Evolutionary conservation across 2,888 invertebrate species (phyloP).

Genomic region (Amaurobius ferox): DNA sequence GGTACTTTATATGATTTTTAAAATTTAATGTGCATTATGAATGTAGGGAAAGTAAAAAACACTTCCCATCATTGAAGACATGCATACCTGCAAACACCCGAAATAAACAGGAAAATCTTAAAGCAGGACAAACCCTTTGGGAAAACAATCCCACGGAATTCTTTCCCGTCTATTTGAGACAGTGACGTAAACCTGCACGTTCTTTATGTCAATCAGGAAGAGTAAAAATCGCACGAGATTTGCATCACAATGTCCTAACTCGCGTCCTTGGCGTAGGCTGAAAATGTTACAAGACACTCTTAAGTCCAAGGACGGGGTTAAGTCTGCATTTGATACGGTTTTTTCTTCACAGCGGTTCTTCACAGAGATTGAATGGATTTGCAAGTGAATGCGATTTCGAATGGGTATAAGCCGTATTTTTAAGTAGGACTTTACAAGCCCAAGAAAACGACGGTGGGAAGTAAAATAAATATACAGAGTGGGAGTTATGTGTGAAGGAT

Average conservation of each 20-base stretch:
- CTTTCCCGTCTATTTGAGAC: neutral
- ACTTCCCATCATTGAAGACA: too few species aligned
- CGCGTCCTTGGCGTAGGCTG: neutral
- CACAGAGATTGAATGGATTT: neutral
- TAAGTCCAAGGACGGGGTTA: neutral
- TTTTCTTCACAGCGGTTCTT: neutral
- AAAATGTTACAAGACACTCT: neutral
- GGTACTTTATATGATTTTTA: too few species aligned
- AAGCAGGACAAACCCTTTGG: neutral
- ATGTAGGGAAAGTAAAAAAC: too few species aligned
- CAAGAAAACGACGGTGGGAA: neutral
- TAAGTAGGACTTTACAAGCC: neutral
- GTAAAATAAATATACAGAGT: neutral
- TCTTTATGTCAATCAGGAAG: constrained; percentile 8
- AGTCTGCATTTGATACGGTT: neutral
- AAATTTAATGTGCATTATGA: too few species aligned
- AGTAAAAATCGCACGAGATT: neutral
- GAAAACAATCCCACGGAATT: constrained; percentile 20
- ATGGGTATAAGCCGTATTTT: neutral
- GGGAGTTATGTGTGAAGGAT: too few species aligned
- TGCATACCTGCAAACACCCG: neutral
- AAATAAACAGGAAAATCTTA: neutral
- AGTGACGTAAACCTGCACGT: neutral
- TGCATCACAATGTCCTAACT: neutral
- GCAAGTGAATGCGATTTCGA: neutral